Evolutionary conservation across 2,888 invertebrate genomes (phyloP).

Genomic region (Cerceris rybyensis): DNA sequence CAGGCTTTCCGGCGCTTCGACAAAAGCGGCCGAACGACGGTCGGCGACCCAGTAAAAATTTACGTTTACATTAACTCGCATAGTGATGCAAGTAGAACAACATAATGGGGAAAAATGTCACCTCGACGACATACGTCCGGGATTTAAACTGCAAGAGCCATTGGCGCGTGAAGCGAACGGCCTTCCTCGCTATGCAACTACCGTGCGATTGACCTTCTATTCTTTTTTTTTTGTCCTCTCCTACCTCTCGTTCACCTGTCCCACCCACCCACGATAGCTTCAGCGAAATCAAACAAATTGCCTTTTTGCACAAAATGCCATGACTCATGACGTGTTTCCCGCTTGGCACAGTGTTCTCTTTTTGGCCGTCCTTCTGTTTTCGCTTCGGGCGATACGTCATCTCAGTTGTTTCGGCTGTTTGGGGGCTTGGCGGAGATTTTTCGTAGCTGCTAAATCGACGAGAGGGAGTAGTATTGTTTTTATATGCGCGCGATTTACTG

Average conservation of each 20-base stretch:
- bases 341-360: not conserved
- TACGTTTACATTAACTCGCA: slow-evolving; percentile 3
- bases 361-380: not conserved
- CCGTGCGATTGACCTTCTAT: slow-evolving; percentile 22
- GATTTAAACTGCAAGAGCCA: slow-evolving; percentile 26
- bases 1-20: slow-evolving; percentile 10
- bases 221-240: not conserved
- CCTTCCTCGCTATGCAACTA: slow-evolving; percentile 30
- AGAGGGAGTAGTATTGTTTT: too few species aligned
- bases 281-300: slow-evolving; percentile 20
- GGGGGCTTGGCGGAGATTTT: too few species aligned
- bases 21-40: slow-evolving; percentile 7
- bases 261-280: too few species aligned
- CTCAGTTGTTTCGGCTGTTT: too few species aligned
- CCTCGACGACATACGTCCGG: slow-evolving; percentile 3
- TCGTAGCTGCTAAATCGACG: too few species aligned
- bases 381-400: not conserved
- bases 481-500: too few species aligned
- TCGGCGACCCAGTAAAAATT: slow-evolving; percentile 9
- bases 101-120: slow-evolving; percentile 22
- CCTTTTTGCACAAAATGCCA: slow-evolving; percentile 8
- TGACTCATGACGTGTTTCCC: slow-evolving; percentile 7
- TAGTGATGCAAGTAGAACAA: not conserved
- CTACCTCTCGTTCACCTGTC: not conserved
- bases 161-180: slow-evolving; percentile 42